Conservation (phyloP, 2,113 vertebrate species). For the Rhombomys opimus region DNA sequence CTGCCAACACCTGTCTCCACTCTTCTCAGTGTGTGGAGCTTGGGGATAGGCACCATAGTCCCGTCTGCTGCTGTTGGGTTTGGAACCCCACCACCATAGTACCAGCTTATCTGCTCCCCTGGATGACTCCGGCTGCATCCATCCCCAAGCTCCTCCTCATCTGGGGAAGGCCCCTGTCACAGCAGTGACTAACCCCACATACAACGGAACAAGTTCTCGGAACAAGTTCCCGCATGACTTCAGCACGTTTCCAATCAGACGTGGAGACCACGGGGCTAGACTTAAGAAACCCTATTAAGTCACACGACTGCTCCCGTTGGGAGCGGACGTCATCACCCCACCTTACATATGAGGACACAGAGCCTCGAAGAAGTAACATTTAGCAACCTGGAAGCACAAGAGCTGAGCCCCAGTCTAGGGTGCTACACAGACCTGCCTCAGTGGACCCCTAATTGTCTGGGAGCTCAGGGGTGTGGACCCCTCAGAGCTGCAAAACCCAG, state of each 20-base stretch:
- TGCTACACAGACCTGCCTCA: background rate
- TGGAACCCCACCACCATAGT: background rate
- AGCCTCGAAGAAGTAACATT: background rate
- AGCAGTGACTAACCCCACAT: slow-evolving; percentile 13
- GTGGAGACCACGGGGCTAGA: rapidly evolving
- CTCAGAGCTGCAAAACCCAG: background rate
- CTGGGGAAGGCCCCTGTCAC: slow-evolving; percentile 22
- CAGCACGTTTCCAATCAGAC: background rate
- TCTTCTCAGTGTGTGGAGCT: background rate
- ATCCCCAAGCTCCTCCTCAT: background rate
- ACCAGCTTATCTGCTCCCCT: background rate
- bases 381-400: background rate
- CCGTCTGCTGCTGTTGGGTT: background rate
- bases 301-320: background rate
- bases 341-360: background rate
- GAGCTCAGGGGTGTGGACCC: background rate
- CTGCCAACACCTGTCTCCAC: rapidly evolving
- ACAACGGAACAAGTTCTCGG: slow-evolving; percentile 47
- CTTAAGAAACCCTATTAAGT: background rate
- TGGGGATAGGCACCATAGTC: too few species aligned
- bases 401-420: background rate
- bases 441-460: background rate
- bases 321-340: background rate
- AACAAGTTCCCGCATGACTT: background rate
- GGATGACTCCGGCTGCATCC: background rate